Evolutionary conservation across 2,113 vertebrate genomes (phyloP).

Genomic region (Typhlomys cinereus): DNA sequence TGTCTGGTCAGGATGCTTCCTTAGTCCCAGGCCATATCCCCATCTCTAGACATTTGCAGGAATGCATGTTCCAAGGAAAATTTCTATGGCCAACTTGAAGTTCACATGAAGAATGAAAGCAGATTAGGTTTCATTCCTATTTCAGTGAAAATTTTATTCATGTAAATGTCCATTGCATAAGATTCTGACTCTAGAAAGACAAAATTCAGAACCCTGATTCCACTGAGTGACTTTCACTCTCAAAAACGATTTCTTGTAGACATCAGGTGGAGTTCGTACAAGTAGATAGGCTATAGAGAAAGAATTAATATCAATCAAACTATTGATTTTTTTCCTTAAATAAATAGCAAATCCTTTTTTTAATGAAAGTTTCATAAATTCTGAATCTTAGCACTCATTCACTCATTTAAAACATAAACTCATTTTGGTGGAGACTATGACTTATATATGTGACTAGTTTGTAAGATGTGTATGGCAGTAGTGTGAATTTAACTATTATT

Average conservation of each 20-base stretch:
- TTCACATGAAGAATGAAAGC: conserved; percentile 82
- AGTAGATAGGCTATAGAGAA: background rate
- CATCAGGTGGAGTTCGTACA: background rate
- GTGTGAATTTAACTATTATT: background rate
- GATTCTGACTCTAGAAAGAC: conserved; percentile 57
- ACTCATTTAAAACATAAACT: background rate
- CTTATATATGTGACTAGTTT: background rate
- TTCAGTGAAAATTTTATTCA: conserved; percentile 89
- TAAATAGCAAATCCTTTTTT: background rate
- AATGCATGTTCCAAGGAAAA: conserved; percentile 86
- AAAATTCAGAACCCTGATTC: background rate
- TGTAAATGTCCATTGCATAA: conserved; percentile 83
- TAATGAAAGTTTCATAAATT: background rate
- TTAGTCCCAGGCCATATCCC: conserved; percentile 86
- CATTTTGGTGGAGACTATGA: background rate
- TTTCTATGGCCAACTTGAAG: conserved; percentile 83
- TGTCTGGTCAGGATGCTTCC: conserved; percentile 85
- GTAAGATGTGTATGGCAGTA: background rate
- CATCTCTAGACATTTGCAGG: conserved; percentile 89
- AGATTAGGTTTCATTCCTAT: conserved; percentile 87
- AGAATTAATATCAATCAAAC: background rate
- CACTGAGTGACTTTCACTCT: no score
- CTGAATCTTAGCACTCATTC: background rate
- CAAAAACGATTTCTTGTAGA: background rate
- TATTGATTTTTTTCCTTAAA: background rate